Percentiles rank a stretch among this genome's conserved stretches.
These are phyloP conservation scores for Toxostoma redivivum DNA, from an alignment of 2,113 vertebrate species.

Conservation along the genomic window DNA sequence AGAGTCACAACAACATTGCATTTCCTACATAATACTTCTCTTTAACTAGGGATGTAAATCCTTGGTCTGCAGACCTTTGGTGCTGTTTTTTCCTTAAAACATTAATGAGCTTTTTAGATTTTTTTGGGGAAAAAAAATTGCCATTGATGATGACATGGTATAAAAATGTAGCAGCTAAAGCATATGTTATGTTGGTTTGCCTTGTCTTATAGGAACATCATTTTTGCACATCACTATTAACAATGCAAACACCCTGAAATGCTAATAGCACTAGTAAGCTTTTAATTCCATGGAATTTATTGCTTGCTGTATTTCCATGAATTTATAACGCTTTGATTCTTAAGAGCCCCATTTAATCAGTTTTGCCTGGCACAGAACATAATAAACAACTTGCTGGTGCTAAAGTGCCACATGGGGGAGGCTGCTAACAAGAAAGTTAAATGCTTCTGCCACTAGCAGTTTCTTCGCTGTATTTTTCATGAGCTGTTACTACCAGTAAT, in stretches of 20 bases:
- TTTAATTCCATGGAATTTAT: conserved; percentile 99
- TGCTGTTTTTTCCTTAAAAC: conserved; percentile 42
- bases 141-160: neutral
- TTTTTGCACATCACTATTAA: conserved; percentile 94
- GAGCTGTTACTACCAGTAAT: conserved; percentile 87
- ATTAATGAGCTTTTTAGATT: conserved; percentile 32
- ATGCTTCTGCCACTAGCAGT: conserved; percentile 91
- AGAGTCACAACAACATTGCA: neutral
- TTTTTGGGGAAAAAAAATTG: neutral
- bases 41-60: conserved; percentile 20
- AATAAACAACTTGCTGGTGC: conserved; percentile 98
- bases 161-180: conserved; percentile 65
- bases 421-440: conserved; percentile 95
- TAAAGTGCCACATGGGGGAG: conserved; percentile 96
- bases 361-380: conserved; percentile 94
- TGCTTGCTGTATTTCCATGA: conserved; percentile 99
- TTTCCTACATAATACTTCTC: neutral
- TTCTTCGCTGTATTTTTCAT: conserved; percentile 93
- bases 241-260: conserved; percentile 97
- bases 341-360: conserved; percentile 98
- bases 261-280: conserved; percentile 97
- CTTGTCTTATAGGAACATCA: conserved; percentile 84
- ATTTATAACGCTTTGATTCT: conserved; percentile 99
- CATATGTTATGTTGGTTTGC: conserved; percentile 76
- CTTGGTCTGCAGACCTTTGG: neutral